Conservation (phyloP, 1,140 invertebrate genomes). For the Eurosta solidaginis region DNA sequence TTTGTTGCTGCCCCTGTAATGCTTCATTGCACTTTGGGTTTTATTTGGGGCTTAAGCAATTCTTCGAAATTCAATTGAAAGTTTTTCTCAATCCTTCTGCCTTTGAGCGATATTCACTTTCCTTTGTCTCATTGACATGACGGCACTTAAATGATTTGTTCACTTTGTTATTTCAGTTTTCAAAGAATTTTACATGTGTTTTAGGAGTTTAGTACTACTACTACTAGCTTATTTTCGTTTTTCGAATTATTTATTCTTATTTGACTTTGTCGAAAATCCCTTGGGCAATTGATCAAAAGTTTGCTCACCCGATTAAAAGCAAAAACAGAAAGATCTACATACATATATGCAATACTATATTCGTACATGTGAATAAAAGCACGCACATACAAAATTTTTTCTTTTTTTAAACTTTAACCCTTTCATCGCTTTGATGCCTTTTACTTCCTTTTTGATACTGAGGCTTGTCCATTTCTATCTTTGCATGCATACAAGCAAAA, state of each 20-base stretch:
- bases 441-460: neutral
- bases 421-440: neutral
- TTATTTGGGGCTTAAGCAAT: slow-evolving; percentile 29
- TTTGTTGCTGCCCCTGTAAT: neutral
- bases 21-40: slow-evolving; percentile 3
- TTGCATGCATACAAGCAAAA: neutral
- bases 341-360: too few relatives aligned
- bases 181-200: slow-evolving; percentile 22
- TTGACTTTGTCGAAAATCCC: slow-evolving; percentile 30
- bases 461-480: neutral
- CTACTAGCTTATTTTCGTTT: neutral
- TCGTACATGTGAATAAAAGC: neutral
- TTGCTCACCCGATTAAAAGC: neutral
- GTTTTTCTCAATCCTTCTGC: slow-evolving; percentile 14
- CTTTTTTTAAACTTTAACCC: neutral
- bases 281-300: slow-evolving; percentile 33
- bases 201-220: neutral
- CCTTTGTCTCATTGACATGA: neutral
- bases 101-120: slow-evolving; percentile 17
- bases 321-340: neutral
- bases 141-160: neutral
- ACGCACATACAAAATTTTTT: neutral
- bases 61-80: slow-evolving; percentile 37
- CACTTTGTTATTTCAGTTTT: neutral
- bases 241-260: neutral